phyloP scores from a whole-genome alignment of 1,140 invertebrate species.

The Pollicipes pollicipes region DNA sequence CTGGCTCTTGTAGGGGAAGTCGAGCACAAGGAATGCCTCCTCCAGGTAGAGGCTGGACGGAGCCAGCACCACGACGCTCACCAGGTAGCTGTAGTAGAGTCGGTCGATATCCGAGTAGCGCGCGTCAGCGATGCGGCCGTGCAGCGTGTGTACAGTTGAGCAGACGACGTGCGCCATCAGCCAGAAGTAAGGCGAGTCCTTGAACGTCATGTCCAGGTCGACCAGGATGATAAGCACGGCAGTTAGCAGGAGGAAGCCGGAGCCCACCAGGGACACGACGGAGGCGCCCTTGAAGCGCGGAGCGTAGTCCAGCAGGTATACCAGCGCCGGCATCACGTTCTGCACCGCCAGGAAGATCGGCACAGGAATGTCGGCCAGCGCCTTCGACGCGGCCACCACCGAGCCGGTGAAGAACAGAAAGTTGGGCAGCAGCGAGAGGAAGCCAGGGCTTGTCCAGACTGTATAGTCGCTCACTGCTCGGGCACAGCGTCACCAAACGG shows the following conservation, averaged over 20 bases:
- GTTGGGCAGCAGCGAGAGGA: conserved; percentile 24
- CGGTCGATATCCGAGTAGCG: conserved; percentile 20
- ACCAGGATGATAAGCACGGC: conserved; percentile 15
- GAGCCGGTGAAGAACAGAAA: conserved; percentile 25
- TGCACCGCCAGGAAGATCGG: conserved; percentile 21
- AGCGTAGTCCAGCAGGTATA: conserved; percentile 20
- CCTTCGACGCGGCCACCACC: conserved; percentile 27
- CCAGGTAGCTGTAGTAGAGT: conserved; percentile 23
- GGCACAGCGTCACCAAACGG: conserved; percentile 30
- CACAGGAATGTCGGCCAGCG: conserved; percentile 20
- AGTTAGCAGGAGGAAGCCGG: conserved; percentile 5
- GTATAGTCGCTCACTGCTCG: conserved; percentile 30
- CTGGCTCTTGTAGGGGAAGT: conserved; percentile 21
- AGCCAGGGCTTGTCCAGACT: conserved; percentile 22
- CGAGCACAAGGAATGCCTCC: conserved; percentile 23
- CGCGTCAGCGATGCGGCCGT: conserved; percentile 20
- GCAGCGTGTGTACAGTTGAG: conserved; percentile 19
- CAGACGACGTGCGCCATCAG: conserved; percentile 21
- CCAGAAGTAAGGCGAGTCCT: conserved; percentile 24
- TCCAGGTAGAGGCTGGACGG: conserved; percentile 24
- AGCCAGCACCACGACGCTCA: conserved; percentile 24
- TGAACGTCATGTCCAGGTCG: conserved; percentile 19
- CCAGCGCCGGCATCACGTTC: conserved; percentile 17
- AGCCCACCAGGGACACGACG: conserved; percentile 7
- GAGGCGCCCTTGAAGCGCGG: conserved; percentile 9